Base-by-base conservation (phyloP, 2,113 vertebrate genomes). In the Forbesichthys papilliferus region DNA sequence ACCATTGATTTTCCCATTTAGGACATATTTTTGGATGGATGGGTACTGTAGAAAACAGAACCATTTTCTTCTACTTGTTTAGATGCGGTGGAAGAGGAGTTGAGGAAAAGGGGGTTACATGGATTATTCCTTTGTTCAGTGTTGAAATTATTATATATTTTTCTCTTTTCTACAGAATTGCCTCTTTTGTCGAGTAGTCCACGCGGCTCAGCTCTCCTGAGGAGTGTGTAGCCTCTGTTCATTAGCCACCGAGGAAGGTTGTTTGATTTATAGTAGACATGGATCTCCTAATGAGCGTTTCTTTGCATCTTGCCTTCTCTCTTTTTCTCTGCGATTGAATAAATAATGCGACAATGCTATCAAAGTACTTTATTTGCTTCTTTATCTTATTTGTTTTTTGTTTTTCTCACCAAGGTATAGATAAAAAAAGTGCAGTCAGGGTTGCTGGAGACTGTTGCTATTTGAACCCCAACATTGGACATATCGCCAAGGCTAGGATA, bases 1-100 rank as follows among this genome's bases (percentile, higher is more conserved):
- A 54, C 34, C 13, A 62, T 73, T 61, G 34, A 77, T 68, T 78
- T 52, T 18, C n/a, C 14, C 57, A 64, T 65, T 53, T 6, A 55
- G 49, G 49, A 54, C 46, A 58, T 75, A 62, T 60, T 58, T 34
- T 64, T 27, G 34, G 16, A 13, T 33, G 47, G 11, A 49, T 49
- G 48, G 48, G 2, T 49, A 49, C 27, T 27, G 53, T 70, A 53
- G 51, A 55, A 74, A 69, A 71, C n/a, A 27, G 5, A 42, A 11
- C 3, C 1, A 0, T 7, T 67, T 71, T 61, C 47, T 14, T 56
- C 3, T 2, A 7, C 42, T 48, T 63, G 49, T 51, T 51, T 51
- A 51, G 49, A 51, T 11, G 3, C 49, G 3, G 49, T 52, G 13
- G 49, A 11, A 52, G 49, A 52, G 13, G 12, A 52, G 49, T 52